Base-by-base conservation (phyloP, 2,888 invertebrate genomes). In the Lordiphosa fenestrarum region DNA sequence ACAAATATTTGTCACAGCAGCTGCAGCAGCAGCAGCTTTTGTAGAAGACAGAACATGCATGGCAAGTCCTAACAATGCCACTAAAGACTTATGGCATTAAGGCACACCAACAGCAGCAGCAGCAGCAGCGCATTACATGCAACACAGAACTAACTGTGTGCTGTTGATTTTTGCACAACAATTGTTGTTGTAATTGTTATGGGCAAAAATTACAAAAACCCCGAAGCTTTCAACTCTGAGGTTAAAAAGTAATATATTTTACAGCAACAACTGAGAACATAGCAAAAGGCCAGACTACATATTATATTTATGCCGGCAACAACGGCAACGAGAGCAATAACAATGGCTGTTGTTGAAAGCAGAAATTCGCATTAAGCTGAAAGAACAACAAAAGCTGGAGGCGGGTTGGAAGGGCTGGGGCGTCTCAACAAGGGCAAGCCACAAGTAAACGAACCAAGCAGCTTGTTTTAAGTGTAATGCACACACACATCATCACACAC, bases 141-240 rank as follows among this genome's bases (percentile, higher is more conserved):
- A 49, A 41, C 54, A 53, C 35, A 56, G 30, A 56, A 23, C 38
- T 12, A 38, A 13, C 46, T 46, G 35, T 44, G 62, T 49, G 41
- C 40, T 63, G 77, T 77, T 83, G 76, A 76, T 80, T 80, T 76
- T 73, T 66, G 55, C 53, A 53, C 51, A 61, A 50, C 71, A 74
- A 64, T 73, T 63, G 71, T 82, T 81, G 75, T 64, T 81, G 77
- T 81, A 77, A 83, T 83, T 73, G 81, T 77, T 83, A 77, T 81
- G 84, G 73, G 84, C 69, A 71, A 63, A 84, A 77, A 77, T 81
- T 81, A 77, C 64, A 19, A 19, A 71, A 69, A 58, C 58, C 12
- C 13, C 15, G 33, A 23, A 46, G 37, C 38, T 44, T 40, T 13
- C 39, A 66, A 59, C 49, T 49, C 65, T 30, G 50, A 38, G 54